Evolutionary conservation across 2,888 invertebrate species (phyloP), one percentile per base, ranked within the genome.

Genomic region (Dendrolimus pini): DNA sequence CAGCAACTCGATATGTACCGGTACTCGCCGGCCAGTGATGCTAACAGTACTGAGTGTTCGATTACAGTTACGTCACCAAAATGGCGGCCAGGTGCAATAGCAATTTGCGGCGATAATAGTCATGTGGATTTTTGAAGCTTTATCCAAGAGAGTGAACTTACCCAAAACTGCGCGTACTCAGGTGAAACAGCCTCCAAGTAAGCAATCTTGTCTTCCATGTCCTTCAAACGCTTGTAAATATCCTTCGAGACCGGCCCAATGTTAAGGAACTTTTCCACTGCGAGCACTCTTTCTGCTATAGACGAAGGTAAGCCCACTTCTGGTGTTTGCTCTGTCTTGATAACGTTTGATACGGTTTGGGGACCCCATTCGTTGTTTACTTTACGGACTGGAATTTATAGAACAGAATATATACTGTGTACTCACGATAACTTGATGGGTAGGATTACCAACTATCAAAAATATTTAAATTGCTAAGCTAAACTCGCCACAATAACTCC

Each of bases 131-230:
- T 47, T 53, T 7, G 12, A 41, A 56, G 41, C 12, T 47, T 14
- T 54, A 8, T 56, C n/a, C 41, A 57, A 1, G 54, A 54, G 10
- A 14, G 10, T 58, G 52, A 54, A 53, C 75, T 66, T 52, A 84
- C 88, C 88, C 88, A 88, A 68, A 94, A 94, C 66, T 94, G 92
- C 41, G 93, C 92, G 74, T 97, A 97, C 80, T 97, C 97, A 0
- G 96, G 96, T 53, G 96, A 96, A 58, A 95, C 78, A 0, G 95
- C 92, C 80, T 97, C 95, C 60, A 97, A 80, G 61, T 93, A 87
- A 8, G 95, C 85, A 56, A 97, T 92, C 63, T 94, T 92, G 70
- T 96, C 93, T 80, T 97, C 97, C 69, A 96, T 91, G 1, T 83
- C 85, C 79, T 96, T 96, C 7, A 97, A 80, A 42, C 96, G 87